Base-by-base conservation (phyloP, 2,113 vertebrate genomes). In the Chinchilla lanigera region DNA sequence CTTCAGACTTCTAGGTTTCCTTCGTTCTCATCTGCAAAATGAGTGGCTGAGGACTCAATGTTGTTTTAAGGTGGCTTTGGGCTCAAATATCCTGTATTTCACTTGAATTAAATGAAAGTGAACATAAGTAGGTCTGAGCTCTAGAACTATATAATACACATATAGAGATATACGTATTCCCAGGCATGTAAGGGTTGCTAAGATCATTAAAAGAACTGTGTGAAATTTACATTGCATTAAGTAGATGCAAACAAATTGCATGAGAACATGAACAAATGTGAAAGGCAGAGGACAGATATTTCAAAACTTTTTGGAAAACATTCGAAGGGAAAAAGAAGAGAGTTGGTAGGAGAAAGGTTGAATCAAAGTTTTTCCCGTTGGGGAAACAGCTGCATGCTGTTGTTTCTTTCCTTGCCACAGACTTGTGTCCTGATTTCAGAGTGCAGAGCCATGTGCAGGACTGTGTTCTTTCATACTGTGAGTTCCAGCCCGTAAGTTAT, bases 341-440 rank as follows among this genome's bases (percentile, higher is more conserved):
- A 97, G 86, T 93, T 9, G 13, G 86, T 94, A 93, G 97, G 97
- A 97, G 96, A 98, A 97, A 98, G 93, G 95, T 95, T 97, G 92
- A 97, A 83, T 93, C 71, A 86, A 97, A 94, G 58, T 83, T n/a
- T 24, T 44, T 33, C 56, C 80, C 97, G 97, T 97, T 97, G 96
- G 98, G 98, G 97, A 98, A 97, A 98, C 97, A 97, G 97, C 97
- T 98, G 96, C 93, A 88, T 52, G 22, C 71, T 87, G 67, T 81
- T 95, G 82, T 97, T 95, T 60, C 94, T 92, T 91, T 94, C 83
- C 69, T 90, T 38, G 28, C 88, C 96, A 84, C 30, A 92, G 81
- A 96, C 92, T 47, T 95, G 24, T 84, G 60, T 89, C 52, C 92
- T 97, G 91, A 93, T 80, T 97, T 97, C 88, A 96, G 95, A 94